phyloP scores from a whole-genome alignment of 2,113 vertebrate species.

The Capricornis sumatraensis region DNA sequence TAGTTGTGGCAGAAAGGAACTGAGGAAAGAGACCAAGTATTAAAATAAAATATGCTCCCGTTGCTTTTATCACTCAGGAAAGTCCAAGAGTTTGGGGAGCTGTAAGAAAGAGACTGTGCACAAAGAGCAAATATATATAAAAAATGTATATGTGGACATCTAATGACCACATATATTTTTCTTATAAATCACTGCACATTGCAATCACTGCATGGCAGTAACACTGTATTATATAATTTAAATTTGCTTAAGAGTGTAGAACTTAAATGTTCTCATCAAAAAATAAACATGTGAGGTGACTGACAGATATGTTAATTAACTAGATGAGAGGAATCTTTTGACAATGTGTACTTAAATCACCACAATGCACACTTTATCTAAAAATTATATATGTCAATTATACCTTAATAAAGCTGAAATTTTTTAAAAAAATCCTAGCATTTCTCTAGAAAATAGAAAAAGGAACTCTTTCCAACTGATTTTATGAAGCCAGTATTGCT shows the following conservation, averaged over 20 bases:
- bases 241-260: neutral
- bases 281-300: neutral
- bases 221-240: neutral
- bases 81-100: neutral
- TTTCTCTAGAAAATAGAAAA: neutral
- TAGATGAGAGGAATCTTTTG: neutral
- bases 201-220: neutral
- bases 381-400: neutral
- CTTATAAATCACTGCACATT: neutral
- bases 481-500: neutral
- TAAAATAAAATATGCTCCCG: neutral
- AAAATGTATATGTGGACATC: neutral
- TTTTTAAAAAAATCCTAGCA: neutral
- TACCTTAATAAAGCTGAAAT: neutral
- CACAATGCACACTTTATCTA: neutral
- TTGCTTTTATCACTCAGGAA: neutral
- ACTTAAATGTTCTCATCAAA: neutral
- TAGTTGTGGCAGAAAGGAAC: neutral
- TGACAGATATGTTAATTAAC: neutral
- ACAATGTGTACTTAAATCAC: neutral
- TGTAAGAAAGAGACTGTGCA: neutral
- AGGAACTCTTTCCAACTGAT: neutral
- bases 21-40: neutral
- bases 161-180: neutral
- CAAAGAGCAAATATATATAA: neutral